A percentile compares a stretch with the other conserved stretches of the same genome.
phyloP scores from a whole-genome alignment of 2,113 vertebrate species.

The Aegithalos caudatus region DNA sequence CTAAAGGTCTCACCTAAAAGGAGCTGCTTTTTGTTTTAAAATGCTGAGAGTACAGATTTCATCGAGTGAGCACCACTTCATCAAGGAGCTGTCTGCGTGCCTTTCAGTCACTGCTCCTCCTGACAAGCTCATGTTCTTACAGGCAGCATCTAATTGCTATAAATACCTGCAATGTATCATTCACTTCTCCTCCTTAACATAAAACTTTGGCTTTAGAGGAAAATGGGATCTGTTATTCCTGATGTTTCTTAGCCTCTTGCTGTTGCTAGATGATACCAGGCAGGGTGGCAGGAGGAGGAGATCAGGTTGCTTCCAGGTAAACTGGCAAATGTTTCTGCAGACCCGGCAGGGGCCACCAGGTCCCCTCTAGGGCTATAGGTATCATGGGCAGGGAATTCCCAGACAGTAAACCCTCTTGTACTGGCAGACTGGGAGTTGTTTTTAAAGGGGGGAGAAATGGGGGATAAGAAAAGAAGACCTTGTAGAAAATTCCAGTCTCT shows the following conservation, averaged over 20 bases:
- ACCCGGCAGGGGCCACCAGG: background rate
- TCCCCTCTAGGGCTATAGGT: constrained; percentile 5
- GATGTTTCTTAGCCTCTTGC: background rate
- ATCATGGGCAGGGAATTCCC: constrained; percentile 5
- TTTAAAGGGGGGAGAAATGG: background rate
- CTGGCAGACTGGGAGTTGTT: background rate
- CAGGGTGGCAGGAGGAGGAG: background rate
- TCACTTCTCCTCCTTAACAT: constrained; percentile 10
- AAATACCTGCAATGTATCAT: constrained; percentile 5
- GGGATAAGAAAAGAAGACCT: constrained; percentile 53
- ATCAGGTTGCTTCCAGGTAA: constrained; percentile 34
- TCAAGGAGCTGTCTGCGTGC: background rate
- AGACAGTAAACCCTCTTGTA: constrained; percentile 45
- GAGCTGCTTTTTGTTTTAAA: background rate
- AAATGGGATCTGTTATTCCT: background rate
- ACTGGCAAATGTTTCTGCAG: background rate
- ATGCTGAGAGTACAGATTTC: background rate
- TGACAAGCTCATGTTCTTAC: background rate
- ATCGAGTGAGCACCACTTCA: background rate
- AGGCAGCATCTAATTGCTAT: constrained; percentile 5
- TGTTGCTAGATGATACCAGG: background rate
- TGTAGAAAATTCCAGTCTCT: constrained; percentile 51
- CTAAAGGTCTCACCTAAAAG: background rate
- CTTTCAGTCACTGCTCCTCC: background rate
- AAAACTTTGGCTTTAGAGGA: constrained; percentile 2